Evolutionary conservation across 2,797 vertebrate genomes (phyloP).

Genomic region (Psittacula echo): DNA sequence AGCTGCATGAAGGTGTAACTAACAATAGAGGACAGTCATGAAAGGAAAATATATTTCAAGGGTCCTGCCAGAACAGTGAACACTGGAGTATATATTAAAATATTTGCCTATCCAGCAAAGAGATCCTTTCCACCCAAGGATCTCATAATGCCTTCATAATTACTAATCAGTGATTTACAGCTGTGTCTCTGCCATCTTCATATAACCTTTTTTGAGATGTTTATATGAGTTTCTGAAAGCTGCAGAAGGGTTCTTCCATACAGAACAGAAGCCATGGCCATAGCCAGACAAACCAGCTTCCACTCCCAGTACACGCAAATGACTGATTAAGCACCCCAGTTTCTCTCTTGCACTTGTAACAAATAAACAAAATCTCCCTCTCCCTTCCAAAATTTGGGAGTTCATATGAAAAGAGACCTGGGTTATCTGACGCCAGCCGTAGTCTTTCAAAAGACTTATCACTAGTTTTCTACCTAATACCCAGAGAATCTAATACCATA

Average conservation of each 20-base stretch:
- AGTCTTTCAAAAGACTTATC: neutral
- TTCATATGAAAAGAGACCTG: neutral
- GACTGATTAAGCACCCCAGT: neutral
- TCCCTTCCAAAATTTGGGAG: neutral
- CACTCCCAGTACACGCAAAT: neutral
- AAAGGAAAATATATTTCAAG: neutral
- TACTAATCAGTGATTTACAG: neutral
- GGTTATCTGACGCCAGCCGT: neutral
- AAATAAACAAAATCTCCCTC: neutral
- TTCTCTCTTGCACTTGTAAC: neutral
- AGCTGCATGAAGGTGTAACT: neutral
- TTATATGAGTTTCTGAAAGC: neutral
- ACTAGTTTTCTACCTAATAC: neutral
- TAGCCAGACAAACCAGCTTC: neutral
- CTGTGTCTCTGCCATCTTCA: neutral
- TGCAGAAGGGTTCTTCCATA: neutral
- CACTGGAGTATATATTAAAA: neutral
- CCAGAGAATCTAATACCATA: neutral
- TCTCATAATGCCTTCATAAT: slow-evolving; percentile 1
- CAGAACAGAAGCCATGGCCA: neutral
- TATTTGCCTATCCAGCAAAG: neutral
- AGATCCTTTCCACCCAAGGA: neutral
- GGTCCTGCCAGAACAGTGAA: neutral
- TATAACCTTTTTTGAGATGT: neutral
- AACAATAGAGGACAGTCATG: neutral